Conservation (phyloP, 2,113 vertebrate species). For the Geothlypis trichas region DNA sequence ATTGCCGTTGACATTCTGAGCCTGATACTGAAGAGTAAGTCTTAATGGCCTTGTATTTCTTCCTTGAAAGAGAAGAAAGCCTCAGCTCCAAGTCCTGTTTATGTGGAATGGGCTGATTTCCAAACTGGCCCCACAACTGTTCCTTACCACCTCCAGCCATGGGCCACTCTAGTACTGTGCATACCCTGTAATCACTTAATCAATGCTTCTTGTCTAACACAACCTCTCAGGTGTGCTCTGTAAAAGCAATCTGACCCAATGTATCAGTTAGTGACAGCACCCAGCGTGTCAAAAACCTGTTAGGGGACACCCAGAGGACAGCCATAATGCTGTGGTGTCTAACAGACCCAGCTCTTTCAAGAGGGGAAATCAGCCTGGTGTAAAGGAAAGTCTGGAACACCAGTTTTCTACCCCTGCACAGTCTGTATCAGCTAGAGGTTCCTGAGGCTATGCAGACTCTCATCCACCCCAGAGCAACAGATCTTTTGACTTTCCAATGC, state of each 20-base stretch:
- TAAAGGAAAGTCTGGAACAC: background rate
- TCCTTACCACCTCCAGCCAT: background rate
- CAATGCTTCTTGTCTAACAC: background rate
- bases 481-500: background rate
- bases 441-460: background rate
- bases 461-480: background rate
- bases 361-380: background rate
- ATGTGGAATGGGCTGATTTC: background rate
- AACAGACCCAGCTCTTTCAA: background rate
- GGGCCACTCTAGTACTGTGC: background rate
- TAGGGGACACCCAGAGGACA: background rate
- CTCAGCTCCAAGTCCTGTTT: background rate
- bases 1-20: background rate
- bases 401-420: background rate
- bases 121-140: background rate
- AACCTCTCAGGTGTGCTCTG: background rate
- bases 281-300: background rate
- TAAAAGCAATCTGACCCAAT: background rate
- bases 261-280: background rate
- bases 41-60: background rate
- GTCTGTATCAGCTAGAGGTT: background rate
- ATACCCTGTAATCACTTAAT: background rate
- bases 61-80: background rate
- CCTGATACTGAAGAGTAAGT: background rate
- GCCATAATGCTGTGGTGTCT: background rate